These are phyloP conservation scores for Sprattus sprattus DNA, from an alignment of 2,113 vertebrate species.

Conservation along the genomic window DNA sequence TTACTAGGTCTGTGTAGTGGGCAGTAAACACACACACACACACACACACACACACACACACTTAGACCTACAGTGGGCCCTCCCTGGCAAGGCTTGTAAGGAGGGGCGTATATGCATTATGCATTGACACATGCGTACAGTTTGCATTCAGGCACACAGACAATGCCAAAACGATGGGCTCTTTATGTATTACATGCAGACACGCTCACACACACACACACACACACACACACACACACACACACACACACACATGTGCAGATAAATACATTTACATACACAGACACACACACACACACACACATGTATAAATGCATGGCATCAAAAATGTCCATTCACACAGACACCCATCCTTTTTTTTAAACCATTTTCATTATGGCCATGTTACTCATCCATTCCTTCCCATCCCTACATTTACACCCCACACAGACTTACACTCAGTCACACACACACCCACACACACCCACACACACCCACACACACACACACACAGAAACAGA, in stretches of 20 bases:
- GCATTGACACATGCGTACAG: background rate
- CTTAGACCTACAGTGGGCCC: background rate
- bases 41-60: background rate
- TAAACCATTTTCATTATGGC: too few relatives aligned
- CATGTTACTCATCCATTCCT: too few relatives aligned
- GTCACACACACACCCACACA: background rate
- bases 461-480: background rate
- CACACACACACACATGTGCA: background rate
- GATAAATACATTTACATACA: too few relatives aligned
- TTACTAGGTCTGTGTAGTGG: background rate
- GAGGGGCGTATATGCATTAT: background rate
- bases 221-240: background rate
- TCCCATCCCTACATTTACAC: too few relatives aligned
- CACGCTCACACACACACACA: background rate
- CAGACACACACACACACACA: conserved; percentile 16
- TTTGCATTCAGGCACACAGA: background rate
- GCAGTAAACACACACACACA: background rate
- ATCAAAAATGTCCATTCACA: too few relatives aligned
- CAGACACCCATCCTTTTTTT: too few relatives aligned
- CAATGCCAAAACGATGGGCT: too few relatives aligned
- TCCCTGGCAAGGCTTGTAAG: background rate
- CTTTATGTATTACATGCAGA: background rate
- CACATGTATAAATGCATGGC: background rate
- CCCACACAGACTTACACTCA: too few relatives aligned
- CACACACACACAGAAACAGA: background rate